Base-by-base conservation (phyloP, 2,888 invertebrate genomes). In the Pollenia amentaria region DNA sequence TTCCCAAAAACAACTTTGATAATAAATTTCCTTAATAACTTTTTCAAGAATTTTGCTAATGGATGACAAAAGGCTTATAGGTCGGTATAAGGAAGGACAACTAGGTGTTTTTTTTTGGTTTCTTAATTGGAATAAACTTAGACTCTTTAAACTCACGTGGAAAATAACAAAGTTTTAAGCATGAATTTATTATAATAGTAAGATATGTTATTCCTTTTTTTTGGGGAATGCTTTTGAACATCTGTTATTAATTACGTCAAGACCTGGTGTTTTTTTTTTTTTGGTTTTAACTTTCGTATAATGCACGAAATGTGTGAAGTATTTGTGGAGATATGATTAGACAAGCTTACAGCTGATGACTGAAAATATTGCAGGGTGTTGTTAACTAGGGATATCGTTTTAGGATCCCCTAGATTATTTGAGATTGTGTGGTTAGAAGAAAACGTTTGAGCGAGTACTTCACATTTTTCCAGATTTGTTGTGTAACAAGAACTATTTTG, bases 171-270 rank as follows among this genome's bases (percentile, higher is more conserved):
- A n/a, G n/a, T n/a, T n/a, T n/a, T n/a, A n/a, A n/a, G n/a, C 51
- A 16, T 1, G n/a, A n/a, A 51, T 51, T 16, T 51, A 16, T 16
- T 51, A 51, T 51, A 10, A n/a, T 16, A 7, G 51, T 16, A 9
- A 51, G 16, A 51, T 16, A 51, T 10, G n/a, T 51, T 9, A 51
- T 60, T 60, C 7, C 9, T n/a, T n/a, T n/a, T n/a, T n/a, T 38
- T n/a, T n/a, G 6, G 64, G 64, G 18, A 64, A 21, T 12, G 64
- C 64, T 44, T 64, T 44, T n/a, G 44, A 21, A 64, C 64, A 64
- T 21, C 7, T 64, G 21, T 64, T 64, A 14, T 42, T 62, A 4
- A 64, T 64, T 12, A 42, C 44, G 44, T 64, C 18, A 18, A 64
- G n/a, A 10, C 18, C 44, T 9, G 64, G 64, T 2, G 44, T 3